Conservation (phyloP, 2,797 vertebrate species). For the Crocidura indochinensis region DNA sequence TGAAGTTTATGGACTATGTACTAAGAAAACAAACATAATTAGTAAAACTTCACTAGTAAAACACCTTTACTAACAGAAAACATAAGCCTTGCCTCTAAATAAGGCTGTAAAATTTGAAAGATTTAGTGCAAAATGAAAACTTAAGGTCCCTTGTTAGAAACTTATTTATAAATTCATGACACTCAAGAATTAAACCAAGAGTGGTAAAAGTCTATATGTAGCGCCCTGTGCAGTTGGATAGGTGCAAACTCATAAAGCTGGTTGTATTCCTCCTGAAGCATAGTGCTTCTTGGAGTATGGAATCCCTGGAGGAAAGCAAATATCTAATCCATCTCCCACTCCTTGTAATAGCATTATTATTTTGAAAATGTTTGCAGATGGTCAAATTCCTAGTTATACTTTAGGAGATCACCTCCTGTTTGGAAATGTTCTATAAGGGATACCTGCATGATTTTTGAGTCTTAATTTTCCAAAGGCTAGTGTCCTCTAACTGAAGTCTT, state of each 20-base stretch:
- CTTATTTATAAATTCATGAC: background rate
- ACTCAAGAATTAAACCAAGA: too few relatives aligned
- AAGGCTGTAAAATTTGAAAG: background rate
- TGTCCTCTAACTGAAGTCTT: constrained; percentile 42
- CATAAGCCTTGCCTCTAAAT: constrained; percentile 2
- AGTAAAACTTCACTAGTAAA: background rate
- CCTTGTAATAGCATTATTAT: background rate
- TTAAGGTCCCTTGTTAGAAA: background rate
- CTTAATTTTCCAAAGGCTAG: constrained; percentile 39
- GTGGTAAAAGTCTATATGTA: background rate
- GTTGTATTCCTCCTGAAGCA: constrained; percentile 1
- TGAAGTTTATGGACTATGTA: background rate
- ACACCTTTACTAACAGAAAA: background rate
- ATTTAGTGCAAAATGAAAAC: background rate
- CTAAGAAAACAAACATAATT: constrained; percentile 4
- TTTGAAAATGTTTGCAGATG: constrained; percentile 32
- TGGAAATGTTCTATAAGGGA: constrained; percentile 18
- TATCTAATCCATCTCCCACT: background rate
- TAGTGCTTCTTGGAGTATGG: background rate
- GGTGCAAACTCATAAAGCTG: too few relatives aligned
- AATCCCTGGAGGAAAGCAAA: constrained; percentile 13
- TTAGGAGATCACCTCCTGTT: background rate
- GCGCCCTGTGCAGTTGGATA: background rate
- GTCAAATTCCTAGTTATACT: background rate
- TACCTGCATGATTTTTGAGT: constrained; percentile 21